These are phyloP conservation scores for Drosophila tristis DNA, from an alignment of 1,140 invertebrate genomes.

Conservation along the genomic window DNA sequence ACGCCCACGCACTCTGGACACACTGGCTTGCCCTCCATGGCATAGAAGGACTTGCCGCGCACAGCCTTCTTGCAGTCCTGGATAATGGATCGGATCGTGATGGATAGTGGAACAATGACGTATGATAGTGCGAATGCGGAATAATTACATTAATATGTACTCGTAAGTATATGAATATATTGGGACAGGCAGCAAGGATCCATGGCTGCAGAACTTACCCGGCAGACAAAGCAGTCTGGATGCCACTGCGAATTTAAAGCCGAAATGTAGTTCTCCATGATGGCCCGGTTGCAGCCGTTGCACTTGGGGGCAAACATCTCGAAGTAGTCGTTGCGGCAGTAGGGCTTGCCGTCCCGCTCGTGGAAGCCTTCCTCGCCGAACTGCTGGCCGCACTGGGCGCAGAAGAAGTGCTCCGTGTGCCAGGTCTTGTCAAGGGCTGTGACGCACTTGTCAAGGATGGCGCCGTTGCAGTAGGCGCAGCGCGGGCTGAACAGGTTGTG, in stretches of 20 bases:
- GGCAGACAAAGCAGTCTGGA: slow-evolving; percentile 99
- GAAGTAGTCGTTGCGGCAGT: slow-evolving; percentile 98
- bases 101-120: slow-evolving; percentile 1
- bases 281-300: slow-evolving; percentile 97
- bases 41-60: slow-evolving; percentile 97
- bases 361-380: slow-evolving; percentile 99
- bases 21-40: slow-evolving; percentile 95
- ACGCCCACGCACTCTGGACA: slow-evolving; percentile 95
- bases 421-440: slow-evolving; percentile 99
- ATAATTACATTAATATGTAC: not conserved
- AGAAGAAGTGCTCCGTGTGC: slow-evolving; percentile 99
- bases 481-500: slow-evolving; percentile 99
- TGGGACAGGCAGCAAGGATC: no score
- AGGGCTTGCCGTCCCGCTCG: slow-evolving; percentile 96
- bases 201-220: slow-evolving; percentile 89
- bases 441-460: slow-evolving; percentile 99
- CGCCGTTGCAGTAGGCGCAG: slow-evolving; percentile 99
- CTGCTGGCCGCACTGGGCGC: slow-evolving; percentile 98
- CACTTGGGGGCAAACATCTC: slow-evolving; percentile 99
- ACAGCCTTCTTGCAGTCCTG: slow-evolving; percentile 97
- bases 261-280: slow-evolving; percentile 99
- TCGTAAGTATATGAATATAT: not conserved
- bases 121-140: slow-evolving; percentile 16
- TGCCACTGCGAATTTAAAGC: slow-evolving; percentile 99
- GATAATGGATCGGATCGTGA: slow-evolving; percentile 27